Conservation (phyloP, 1,140 invertebrate species). For the Dinothrombium tinctorium region DNA sequence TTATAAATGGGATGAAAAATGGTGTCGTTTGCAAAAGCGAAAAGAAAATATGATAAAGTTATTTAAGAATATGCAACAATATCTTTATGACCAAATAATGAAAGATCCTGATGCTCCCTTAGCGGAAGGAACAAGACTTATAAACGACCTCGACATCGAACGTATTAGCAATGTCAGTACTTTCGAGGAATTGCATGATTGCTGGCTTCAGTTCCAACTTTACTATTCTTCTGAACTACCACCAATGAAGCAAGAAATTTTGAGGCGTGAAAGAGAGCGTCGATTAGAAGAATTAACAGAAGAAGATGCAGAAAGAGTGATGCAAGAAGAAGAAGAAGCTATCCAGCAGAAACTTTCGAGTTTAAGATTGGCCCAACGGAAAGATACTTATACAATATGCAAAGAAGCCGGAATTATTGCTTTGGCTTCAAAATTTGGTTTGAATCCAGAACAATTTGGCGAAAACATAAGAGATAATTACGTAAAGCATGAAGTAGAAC, state of each 20-base stretch:
- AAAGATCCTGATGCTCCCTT: constrained; percentile 56
- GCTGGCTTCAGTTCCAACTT: constrained; percentile 73
- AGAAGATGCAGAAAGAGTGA: constrained; percentile 13
- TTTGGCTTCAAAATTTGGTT: constrained; percentile 70
- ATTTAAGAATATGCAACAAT: constrained; percentile 77
- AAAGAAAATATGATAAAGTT: constrained; percentile 57
- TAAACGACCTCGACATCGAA: constrained; percentile 14
- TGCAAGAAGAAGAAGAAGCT: constrained; percentile 24
- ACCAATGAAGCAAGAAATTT: constrained; percentile 47
- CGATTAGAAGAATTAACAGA: background rate
- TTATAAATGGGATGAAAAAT: constrained; percentile 85
- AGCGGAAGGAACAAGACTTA: constrained; percentile 42
- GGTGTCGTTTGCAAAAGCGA: constrained; percentile 70
- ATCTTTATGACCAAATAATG: constrained; percentile 55
- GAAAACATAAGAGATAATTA: constrained; percentile 93
- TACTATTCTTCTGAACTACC: constrained; percentile 70
- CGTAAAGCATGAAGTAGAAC: constrained; percentile 86
- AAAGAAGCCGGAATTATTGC: constrained; percentile 51
- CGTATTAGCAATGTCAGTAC: constrained; percentile 39
- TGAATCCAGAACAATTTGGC: constrained; percentile 85
- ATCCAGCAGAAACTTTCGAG: constrained; percentile 30
- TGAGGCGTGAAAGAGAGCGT: constrained; percentile 29
- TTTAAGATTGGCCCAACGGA: constrained; percentile 35
- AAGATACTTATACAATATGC: constrained; percentile 65
- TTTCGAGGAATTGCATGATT: constrained; percentile 69